Percentiles rank a stretch among this genome's conserved stretches.
phyloP scores from a whole-genome alignment of 2,113 vertebrate species.

The Ceyx melanurus region DNA sequence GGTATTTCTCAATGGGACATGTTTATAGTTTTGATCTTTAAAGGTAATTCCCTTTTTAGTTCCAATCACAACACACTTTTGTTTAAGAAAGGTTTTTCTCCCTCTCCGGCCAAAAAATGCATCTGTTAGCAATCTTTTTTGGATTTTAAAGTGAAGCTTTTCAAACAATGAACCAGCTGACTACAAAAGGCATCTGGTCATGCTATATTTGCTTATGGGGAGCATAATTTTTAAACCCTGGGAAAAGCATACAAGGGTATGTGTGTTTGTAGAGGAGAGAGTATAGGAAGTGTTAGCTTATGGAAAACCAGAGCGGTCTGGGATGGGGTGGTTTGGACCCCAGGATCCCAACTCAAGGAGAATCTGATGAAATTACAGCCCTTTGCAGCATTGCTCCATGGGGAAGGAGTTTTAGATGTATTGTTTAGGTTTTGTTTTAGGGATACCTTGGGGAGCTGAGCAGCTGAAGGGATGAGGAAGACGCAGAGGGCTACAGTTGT shows the following conservation, averaged over 20 bases:
- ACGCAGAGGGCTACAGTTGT: not conserved
- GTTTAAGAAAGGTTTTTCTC: conserved; percentile 73
- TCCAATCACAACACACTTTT: conserved; percentile 77
- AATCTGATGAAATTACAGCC: not conserved
- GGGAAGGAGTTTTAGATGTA: not conserved
- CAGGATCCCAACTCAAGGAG: not conserved
- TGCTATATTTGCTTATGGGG: conserved; percentile 74
- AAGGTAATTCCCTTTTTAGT: conserved; percentile 76
- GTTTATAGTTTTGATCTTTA: conserved; percentile 75
- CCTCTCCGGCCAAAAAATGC: conserved; percentile 71
- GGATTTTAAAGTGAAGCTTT: conserved; percentile 72
- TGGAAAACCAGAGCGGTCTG: not conserved
- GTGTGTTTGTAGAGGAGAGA: not conserved
- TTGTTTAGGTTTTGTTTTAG: not conserved
- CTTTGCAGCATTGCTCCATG: not conserved
- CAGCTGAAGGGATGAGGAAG: not conserved
- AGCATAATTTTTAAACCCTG: conserved; percentile 71
- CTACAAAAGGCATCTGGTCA: conserved; percentile 73
- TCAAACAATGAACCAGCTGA: conserved; percentile 78
- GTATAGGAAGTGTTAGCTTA: not conserved
- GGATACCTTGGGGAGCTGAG: not conserved
- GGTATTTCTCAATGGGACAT: conserved; percentile 73
- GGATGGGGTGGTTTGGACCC: not conserved
- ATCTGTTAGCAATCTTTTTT: conserved; percentile 80
- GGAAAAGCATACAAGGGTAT: conserved; percentile 38